Base-by-base conservation (phyloP, 2,888 invertebrate genomes). In the Rhingia campestris region DNA sequence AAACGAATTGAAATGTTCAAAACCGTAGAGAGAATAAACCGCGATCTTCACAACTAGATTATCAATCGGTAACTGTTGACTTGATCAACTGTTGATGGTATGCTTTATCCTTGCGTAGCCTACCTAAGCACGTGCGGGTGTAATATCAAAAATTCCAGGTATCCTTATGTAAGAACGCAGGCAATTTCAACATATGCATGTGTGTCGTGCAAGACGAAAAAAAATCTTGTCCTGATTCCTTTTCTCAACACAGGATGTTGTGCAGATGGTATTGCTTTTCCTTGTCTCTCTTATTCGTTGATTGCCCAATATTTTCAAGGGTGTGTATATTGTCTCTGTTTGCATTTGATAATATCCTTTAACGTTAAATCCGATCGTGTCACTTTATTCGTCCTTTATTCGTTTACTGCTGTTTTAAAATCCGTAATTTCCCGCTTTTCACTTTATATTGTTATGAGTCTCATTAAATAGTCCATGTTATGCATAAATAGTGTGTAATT, bases 371-470 rank as follows among this genome's bases (percentile, higher is more conserved):
- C 45, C 58, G 70, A 76, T 81, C 76, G 59, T 72, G 67, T 67
- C 77, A 73, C 63, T 61, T 14, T 63, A 74, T n/a, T n/a, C 30
- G 67, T 82, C 67, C 61, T 63, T 54, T 67, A 58, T 70, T 64
- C 58, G 66, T 73, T 41, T 30, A 14, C 2, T 12, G 30, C 37
- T 41, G 33, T 22, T 47, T 53, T 14, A 4, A 7, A 49, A 49
- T 10, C 49, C 22, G 7, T 22, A 30, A 32, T 30, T 30, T 49
- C 56, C 37, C 51, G 51, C 69, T 51, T 22, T 30, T 32, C 64
- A 47, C 14, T 72, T 79, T 82, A 82, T 82, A 75, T 80, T 59
- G 69, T 75, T 39, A 74, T 70, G 6, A 80, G 80, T 84, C 84
- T 84, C 70, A 70, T 45, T 59, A 75, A 64, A 37, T 58, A 80